A percentile compares a stretch with the other conserved stretches of the same genome.
These are phyloP conservation scores for Larimichthys polyactis DNA, from an alignment of 2,113 vertebrate genomes.

Conservation along the genomic window DNA sequence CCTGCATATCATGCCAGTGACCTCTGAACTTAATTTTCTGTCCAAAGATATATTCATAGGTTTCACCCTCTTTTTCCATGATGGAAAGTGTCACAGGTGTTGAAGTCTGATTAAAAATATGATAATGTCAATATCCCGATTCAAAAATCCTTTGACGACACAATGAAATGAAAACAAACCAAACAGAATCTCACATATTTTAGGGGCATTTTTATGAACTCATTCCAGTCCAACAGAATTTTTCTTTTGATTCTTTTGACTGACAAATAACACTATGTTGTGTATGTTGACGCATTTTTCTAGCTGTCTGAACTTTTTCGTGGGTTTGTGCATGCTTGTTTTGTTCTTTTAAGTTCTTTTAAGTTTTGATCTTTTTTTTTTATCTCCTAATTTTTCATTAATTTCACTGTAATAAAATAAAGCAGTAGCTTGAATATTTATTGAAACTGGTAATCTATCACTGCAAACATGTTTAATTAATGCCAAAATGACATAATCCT, in stretches of 20 bases:
- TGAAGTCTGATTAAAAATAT: slow-evolving; percentile 84
- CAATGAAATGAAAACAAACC: slow-evolving; percentile 41
- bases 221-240: not conserved
- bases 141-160: slow-evolving; percentile 49
- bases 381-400: not conserved
- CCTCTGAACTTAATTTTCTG: slow-evolving; percentile 92
- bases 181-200: slow-evolving; percentile 22
- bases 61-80: slow-evolving; percentile 77
- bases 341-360: not conserved
- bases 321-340: not conserved
- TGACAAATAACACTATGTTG: slow-evolving; percentile 1
- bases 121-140: slow-evolving; percentile 72
- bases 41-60: slow-evolving; percentile 92
- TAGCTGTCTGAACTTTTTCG: not conserved
- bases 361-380: not conserved
- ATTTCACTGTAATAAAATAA: not conserved
- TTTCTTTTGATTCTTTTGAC: slow-evolving; percentile 4
- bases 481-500: not conserved
- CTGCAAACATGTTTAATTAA: slow-evolving; percentile 19
- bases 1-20: slow-evolving; percentile 82
- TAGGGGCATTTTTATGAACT: slow-evolving; percentile 10
- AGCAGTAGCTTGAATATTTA: not conserved
- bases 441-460: not conserved
- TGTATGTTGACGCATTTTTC: not conserved
- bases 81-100: slow-evolving; percentile 85